A percentile compares a stretch with the other conserved stretches of the same genome.
Evolutionary conservation across 2,888 invertebrate species (phyloP).

Genomic region (Zootermopsis nevadensis): DNA sequence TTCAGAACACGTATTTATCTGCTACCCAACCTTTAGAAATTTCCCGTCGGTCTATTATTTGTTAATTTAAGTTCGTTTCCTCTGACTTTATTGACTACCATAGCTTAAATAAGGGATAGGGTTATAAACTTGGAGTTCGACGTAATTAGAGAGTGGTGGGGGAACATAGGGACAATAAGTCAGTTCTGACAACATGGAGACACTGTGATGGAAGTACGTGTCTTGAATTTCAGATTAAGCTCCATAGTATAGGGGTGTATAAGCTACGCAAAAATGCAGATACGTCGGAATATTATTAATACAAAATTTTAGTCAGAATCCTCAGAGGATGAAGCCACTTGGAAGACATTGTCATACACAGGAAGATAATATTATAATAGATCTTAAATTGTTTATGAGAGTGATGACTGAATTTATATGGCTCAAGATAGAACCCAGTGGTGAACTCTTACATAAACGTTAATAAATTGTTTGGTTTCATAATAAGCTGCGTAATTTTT

Average conservation of each 20-base stretch:
- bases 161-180: not conserved
- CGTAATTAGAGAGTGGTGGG: not conserved
- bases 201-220: not conserved
- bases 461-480: no score
- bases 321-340: no score
- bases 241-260: not conserved
- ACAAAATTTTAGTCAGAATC: no score
- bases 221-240: not conserved
- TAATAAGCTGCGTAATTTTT: no score
- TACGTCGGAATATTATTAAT: no score
- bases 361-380: no score
- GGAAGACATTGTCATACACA: no score
- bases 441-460: no score
- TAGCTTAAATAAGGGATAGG: not conserved
- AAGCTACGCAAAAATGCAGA: no score
- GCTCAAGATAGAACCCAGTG: no score
- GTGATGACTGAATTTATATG: no score
- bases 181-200: not conserved
- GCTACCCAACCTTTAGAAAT: conserved; percentile 15
- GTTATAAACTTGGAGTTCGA: not conserved
- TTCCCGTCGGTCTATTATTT: not conserved
- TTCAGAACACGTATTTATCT: not conserved
- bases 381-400: no score
- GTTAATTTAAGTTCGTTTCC: conserved; percentile 25
- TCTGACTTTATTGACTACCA: not conserved